Evolutionary conservation across 2,888 invertebrate genomes (phyloP).

Genomic region (Polia nebulosa): DNA sequence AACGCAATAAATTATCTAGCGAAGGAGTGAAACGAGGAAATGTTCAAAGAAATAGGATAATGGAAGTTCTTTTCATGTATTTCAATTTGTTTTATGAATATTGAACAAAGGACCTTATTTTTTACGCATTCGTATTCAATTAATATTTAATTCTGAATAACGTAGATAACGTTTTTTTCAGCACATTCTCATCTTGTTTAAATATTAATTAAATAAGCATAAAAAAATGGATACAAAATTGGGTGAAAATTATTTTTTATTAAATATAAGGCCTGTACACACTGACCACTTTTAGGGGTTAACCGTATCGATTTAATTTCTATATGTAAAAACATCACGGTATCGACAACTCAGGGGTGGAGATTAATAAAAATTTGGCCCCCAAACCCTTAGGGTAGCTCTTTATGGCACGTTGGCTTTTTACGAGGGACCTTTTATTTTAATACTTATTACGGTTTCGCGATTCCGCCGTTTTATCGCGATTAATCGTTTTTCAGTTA

Average conservation of each 20-base stretch:
- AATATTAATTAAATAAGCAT: conserved; percentile 34
- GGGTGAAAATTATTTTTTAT: neutral
- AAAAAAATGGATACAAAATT: conserved; percentile 12
- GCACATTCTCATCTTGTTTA: conserved; percentile 7
- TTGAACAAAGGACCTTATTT: conserved; percentile 68
- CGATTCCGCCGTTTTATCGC: conserved; percentile 84
- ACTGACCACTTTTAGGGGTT: conserved; percentile 41
- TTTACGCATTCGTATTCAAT: conserved; percentile 56
- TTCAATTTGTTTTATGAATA: conserved; percentile 76
- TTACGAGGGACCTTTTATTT: conserved; percentile 87
- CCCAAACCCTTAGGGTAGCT: conserved; percentile 82
- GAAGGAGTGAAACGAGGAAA: conserved; percentile 72
- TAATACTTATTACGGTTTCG: conserved; percentile 86
- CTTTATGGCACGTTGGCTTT: conserved; percentile 87
- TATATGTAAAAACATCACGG: conserved; percentile 81
- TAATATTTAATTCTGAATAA: conserved; percentile 58
- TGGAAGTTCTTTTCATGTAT: conserved; percentile 72
- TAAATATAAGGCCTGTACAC: conserved; percentile 13
- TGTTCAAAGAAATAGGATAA: conserved; percentile 78
- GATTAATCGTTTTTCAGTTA: conserved; percentile 85
- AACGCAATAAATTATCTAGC: conserved; percentile 76
- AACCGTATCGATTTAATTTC: conserved; percentile 80
- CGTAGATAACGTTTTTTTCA: conserved; percentile 8
- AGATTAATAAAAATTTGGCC: conserved; percentile 88
- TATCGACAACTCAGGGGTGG: conserved; percentile 78